Evolutionary conservation across 2,113 vertebrate genomes (phyloP).

Genomic region (Solenodon paradoxus): DNA sequence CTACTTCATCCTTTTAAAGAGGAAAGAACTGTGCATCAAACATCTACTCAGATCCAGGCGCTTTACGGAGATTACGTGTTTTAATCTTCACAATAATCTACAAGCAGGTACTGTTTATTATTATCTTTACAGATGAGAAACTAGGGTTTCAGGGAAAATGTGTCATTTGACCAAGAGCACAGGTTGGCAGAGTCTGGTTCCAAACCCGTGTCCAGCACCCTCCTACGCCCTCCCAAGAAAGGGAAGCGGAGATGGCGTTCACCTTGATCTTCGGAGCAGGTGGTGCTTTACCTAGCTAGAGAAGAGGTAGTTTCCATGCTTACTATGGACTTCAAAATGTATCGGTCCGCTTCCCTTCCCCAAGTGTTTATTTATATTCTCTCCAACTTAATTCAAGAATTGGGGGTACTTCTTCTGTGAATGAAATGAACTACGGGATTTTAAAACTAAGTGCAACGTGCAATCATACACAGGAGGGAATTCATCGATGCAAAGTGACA

Average conservation of each 20-base stretch:
- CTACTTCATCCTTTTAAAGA: background rate
- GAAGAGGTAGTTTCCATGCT: background rate
- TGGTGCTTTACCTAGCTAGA: background rate
- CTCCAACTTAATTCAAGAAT: background rate
- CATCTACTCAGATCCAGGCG: background rate
- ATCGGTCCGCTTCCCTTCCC: background rate
- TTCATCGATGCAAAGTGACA: background rate
- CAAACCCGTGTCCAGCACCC: background rate
- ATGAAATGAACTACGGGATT: background rate
- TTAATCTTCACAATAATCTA: background rate
- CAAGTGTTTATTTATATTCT: background rate
- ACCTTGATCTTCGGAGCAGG: background rate
- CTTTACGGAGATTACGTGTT: background rate
- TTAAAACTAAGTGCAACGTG: background rate
- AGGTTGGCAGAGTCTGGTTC: background rate
- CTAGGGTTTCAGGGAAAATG: background rate
- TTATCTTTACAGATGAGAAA: background rate
- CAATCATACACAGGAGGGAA: background rate
- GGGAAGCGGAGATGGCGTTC: background rate
- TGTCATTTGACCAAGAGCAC: background rate
- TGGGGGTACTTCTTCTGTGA: background rate
- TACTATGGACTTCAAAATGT: background rate
- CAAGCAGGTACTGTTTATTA: background rate
- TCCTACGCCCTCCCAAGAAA: background rate
- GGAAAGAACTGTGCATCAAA: background rate